These are phyloP conservation scores for Leucophenga varia DNA, from an alignment of 1,140 invertebrate species.

Conservation along the genomic window DNA sequence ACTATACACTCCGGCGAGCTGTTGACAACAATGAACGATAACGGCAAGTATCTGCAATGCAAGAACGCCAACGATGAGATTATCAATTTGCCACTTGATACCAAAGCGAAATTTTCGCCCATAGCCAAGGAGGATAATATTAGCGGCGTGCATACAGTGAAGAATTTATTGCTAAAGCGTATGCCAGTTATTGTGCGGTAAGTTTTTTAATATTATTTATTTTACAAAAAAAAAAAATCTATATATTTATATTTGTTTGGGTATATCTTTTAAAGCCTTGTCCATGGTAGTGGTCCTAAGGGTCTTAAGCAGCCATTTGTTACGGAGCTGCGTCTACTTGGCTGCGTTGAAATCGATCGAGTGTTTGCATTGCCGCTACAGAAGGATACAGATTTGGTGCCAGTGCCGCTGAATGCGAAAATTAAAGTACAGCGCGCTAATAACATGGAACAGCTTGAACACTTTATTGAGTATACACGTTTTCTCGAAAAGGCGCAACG, in stretches of 20 bases:
- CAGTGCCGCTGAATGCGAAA: conserved; percentile 81
- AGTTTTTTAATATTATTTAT: conserved; percentile 9
- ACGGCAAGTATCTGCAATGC: conserved; percentile 81
- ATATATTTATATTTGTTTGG: not conserved
- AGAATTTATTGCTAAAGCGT: conserved; percentile 82
- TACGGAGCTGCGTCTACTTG: conserved; percentile 78
- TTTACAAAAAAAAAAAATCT: not conserved
- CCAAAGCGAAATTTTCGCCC: conserved; percentile 86
- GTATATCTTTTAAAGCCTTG: conserved; percentile 61
- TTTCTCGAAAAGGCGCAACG: conserved; percentile 78
- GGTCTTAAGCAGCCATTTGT: conserved; percentile 80
- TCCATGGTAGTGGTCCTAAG: conserved; percentile 80
- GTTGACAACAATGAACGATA: conserved; percentile 68
- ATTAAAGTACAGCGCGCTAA: conserved; percentile 81
- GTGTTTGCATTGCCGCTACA: conserved; percentile 82
- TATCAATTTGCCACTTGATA: conserved; percentile 79
- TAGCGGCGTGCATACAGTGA: conserved; percentile 85
- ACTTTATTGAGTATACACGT: conserved; percentile 77
- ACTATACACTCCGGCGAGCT: conserved; percentile 78
- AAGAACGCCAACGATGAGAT: conserved; percentile 81
- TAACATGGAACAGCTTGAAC: conserved; percentile 79
- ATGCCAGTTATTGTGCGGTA: conserved; percentile 81
- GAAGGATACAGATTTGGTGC: conserved; percentile 76
- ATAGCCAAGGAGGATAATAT: conserved; percentile 90
- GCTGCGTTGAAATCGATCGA: conserved; percentile 80